These are phyloP conservation scores for Pseudococcus viburni DNA, from an alignment of 2,888 invertebrate species.

Conservation along the genomic window DNA sequence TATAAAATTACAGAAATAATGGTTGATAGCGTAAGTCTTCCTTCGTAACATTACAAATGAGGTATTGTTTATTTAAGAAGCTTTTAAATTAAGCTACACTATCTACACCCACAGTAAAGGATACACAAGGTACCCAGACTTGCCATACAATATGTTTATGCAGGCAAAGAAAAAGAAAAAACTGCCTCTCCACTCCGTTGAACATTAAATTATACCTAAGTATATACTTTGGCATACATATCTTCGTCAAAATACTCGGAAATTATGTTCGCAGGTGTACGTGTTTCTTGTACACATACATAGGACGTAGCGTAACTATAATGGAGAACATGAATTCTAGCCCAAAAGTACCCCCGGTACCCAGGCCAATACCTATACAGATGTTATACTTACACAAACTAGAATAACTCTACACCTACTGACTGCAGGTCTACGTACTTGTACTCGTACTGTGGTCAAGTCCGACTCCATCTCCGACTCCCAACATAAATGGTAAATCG, in stretches of 20 bases:
- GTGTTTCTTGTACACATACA: not conserved
- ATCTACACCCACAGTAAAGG: too few species aligned
- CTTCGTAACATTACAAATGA: too few species aligned
- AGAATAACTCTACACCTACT: not conserved
- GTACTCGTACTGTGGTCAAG: too few species aligned
- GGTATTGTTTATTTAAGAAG: too few species aligned
- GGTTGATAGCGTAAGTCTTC: too few species aligned
- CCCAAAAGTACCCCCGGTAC: not conserved
- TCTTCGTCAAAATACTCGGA: constrained; percentile 17
- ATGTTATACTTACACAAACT: not conserved
- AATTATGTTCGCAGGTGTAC: constrained; percentile 24
- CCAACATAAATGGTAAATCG: constrained; percentile 40
- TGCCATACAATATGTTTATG: not conserved
- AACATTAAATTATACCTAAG: not conserved
- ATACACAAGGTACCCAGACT: too few species aligned
- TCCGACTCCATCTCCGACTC: not conserved
- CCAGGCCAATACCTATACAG: not conserved
- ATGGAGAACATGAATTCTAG: not conserved
- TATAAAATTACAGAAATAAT: too few species aligned
- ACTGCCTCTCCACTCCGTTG: not conserved
- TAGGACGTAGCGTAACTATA: not conserved
- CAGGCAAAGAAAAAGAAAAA: not conserved
- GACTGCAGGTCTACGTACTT: too few species aligned
- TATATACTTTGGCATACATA: not conserved
- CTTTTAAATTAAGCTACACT: too few species aligned